Evolutionary conservation across 2,797 vertebrate genomes (phyloP).

Genomic region (Poeciliopsis turneri): DNA sequence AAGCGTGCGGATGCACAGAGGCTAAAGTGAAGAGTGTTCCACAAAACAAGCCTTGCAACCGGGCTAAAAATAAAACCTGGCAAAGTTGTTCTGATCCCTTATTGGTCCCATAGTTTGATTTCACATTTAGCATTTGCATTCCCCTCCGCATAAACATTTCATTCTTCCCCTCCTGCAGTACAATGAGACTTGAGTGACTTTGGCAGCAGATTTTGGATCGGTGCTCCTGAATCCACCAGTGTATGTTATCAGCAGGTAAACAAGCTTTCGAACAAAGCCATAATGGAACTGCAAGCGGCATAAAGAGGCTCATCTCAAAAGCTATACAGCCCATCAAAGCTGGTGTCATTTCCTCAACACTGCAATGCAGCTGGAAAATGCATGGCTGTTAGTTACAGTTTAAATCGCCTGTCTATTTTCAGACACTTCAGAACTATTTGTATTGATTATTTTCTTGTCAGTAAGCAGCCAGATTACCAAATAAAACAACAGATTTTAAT

Average conservation of each 20-base stretch:
- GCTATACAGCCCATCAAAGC: constrained; percentile 87
- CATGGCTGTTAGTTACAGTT: constrained; percentile 82
- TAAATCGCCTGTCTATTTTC: constrained; percentile 81
- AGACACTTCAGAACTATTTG: constrained; percentile 82
- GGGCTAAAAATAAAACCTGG: constrained; percentile 87
- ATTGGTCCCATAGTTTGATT: constrained; percentile 88
- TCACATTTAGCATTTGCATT: constrained; percentile 87
- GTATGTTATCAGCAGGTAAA: constrained; percentile 92
- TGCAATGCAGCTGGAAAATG: constrained; percentile 79
- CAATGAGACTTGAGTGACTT: constrained; percentile 90
- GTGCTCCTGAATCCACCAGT: constrained; percentile 88
- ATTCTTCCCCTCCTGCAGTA: constrained; percentile 85
- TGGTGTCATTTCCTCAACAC: constrained; percentile 84
- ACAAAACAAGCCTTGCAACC: constrained; percentile 80
- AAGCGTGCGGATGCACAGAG: constrained; percentile 74
- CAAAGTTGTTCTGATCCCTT: constrained; percentile 84
- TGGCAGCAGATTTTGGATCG: constrained; percentile 88
- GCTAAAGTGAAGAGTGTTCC: constrained; percentile 73
- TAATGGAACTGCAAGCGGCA: constrained; percentile 86
- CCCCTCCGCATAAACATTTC: constrained; percentile 85
- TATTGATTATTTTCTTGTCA: constrained; percentile 84
- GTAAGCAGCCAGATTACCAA: constrained; percentile 78
- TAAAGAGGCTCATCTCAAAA: constrained; percentile 87
- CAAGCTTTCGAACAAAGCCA: constrained; percentile 89
- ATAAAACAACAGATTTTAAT: constrained; percentile 80